phyloP scores from a whole-genome alignment of 2,888 invertebrate genomes.

The Andrena minutula region DNA sequence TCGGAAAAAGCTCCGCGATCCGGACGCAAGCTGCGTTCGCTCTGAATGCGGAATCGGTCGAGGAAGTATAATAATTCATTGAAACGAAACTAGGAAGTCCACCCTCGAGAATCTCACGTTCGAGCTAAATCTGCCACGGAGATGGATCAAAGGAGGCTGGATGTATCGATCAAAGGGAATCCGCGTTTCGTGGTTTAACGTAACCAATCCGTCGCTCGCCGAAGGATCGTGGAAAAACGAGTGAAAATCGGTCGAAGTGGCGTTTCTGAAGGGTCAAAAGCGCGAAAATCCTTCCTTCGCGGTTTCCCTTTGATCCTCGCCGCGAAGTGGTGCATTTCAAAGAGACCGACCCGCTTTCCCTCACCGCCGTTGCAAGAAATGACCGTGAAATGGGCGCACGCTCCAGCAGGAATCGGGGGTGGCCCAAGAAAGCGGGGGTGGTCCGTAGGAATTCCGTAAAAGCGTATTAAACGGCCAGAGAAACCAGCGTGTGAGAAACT shows the following conservation, averaged over 20 bases:
- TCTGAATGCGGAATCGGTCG: constrained; percentile 12
- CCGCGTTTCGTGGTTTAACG: constrained; percentile 31
- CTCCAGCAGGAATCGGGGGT: constrained; percentile 65
- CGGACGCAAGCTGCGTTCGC: constrained; percentile 35
- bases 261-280: constrained; percentile 75
- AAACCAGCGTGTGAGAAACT: constrained; percentile 50
- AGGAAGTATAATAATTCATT: constrained; percentile 16
- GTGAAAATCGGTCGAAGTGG: constrained; percentile 52
- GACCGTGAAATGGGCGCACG: constrained; percentile 70
- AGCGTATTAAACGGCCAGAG: constrained; percentile 30
- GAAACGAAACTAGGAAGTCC: constrained; percentile 56
- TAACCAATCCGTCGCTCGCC: constrained; percentile 12
- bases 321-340: constrained; percentile 77
- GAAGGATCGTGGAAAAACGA: constrained; percentile 32
- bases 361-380: constrained; percentile 44
- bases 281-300: constrained; percentile 81
- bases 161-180: constrained; percentile 7
- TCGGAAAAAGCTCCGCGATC: constrained; percentile 54
- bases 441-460: constrained; percentile 52
- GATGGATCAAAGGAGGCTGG: constrained; percentile 39
- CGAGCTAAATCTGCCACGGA: constrained; percentile 22
- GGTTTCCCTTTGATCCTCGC: constrained; percentile 76
- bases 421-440: constrained; percentile 52
- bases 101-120: constrained; percentile 54
- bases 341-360: constrained; percentile 63